Evolutionary conservation across 2,888 invertebrate species (phyloP).

Genomic region (Cecidostiba fungosa): DNA sequence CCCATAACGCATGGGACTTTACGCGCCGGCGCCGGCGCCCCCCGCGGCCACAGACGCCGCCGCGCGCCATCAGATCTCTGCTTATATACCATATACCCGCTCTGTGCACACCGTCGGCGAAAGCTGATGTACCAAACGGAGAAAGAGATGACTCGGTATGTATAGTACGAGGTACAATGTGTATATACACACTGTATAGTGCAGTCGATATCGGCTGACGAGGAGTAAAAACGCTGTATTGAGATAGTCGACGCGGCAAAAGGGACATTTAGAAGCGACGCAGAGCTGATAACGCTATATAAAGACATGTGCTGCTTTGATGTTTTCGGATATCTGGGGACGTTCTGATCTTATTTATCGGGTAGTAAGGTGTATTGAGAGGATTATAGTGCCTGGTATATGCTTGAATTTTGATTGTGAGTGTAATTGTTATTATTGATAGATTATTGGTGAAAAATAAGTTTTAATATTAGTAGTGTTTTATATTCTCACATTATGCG

Average conservation of each 20-base stretch:
- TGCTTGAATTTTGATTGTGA: no score
- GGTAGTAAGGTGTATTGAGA: no score
- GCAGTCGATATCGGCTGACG: background rate
- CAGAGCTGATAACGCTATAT: background rate
- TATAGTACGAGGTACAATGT: background rate
- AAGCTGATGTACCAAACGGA: background rate
- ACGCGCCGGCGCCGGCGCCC: slow-evolving; percentile 80
- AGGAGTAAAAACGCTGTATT: background rate
- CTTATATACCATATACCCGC: background rate
- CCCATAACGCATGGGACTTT: slow-evolving; percentile 78
- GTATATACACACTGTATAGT: background rate
- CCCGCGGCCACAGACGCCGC: slow-evolving; percentile 80
- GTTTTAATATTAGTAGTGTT: no score
- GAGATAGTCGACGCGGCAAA: background rate
- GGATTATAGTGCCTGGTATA: no score
- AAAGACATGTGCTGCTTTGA: background rate
- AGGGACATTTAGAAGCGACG: background rate
- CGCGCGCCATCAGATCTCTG: slow-evolving; percentile 57
- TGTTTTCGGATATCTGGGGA: no score
- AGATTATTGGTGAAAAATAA: no score
- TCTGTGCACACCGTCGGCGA: background rate
- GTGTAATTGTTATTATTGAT: no score
- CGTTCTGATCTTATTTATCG: no score
- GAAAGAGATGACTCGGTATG: background rate
- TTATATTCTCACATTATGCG: no score